Percentiles rank a stretch among this genome's conserved stretches.
These are phyloP conservation scores for Phaetusa simplex DNA, from an alignment of 2,113 vertebrate species.

Conservation along the genomic window DNA sequence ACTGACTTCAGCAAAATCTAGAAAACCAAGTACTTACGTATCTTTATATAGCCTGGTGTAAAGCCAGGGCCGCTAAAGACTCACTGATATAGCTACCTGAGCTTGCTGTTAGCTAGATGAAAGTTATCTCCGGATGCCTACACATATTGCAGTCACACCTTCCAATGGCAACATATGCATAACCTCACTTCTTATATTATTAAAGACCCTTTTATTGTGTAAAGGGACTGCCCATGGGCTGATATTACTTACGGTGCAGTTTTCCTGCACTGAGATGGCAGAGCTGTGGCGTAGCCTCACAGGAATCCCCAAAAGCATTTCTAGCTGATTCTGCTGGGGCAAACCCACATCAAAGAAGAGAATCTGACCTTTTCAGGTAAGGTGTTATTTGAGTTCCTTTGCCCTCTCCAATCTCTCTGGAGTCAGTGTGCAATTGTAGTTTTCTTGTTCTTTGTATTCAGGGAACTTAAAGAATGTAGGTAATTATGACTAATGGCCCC, in stretches of 20 bases:
- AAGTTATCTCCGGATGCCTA: not conserved
- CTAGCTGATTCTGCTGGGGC: not conserved
- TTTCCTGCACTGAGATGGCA: not conserved
- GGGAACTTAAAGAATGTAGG: not conserved
- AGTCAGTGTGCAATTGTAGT: not conserved
- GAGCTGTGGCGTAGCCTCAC: accelerated
- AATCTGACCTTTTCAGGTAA: not conserved
- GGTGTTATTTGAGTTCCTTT: not conserved
- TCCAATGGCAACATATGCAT: not conserved
- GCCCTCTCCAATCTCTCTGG: not conserved
- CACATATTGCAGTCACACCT: not conserved
- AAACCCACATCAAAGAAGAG: not conserved
- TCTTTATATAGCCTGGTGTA: not conserved
- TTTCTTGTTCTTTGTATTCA: not conserved
- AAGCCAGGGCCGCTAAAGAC: not conserved
- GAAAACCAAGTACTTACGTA: not conserved
- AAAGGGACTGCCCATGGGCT: not conserved
- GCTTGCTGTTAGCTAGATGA: not conserved
- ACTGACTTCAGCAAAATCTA: not conserved
- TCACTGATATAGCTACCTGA: not conserved
- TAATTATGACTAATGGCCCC: not conserved
- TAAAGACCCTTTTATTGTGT: not conserved
- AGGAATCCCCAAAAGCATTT: not conserved
- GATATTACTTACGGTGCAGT: not conserved
- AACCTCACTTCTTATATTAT: not conserved